These are phyloP conservation scores for Abscondita cerata DNA, from an alignment of 2,888 invertebrate species.

Conservation along the genomic window DNA sequence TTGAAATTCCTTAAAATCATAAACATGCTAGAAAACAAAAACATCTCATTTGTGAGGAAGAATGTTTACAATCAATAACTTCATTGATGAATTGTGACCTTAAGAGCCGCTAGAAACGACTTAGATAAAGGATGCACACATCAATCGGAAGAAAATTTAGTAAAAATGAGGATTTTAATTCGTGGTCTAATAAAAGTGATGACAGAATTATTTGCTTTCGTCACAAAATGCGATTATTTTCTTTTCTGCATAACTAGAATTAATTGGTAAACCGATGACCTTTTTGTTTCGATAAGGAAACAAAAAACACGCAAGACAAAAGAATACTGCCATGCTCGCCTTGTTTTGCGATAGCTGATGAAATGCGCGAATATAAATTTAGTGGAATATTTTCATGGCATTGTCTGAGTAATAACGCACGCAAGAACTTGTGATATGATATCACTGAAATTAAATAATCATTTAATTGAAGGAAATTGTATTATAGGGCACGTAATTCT, in stretches of 20 bases:
- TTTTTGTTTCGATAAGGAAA: not conserved
- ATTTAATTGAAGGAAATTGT: conserved; percentile 26
- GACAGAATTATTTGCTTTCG: not conserved
- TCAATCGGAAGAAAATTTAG: no score
- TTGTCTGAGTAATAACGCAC: conserved; percentile 7
- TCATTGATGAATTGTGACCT: no score
- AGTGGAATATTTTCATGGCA: conserved; percentile 3
- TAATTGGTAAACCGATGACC: conserved; percentile 6
- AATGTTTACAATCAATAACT: no score
- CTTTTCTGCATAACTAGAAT: not conserved
- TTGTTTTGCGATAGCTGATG: not conserved
- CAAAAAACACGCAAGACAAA: not conserved
- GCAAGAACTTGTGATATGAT: not conserved
- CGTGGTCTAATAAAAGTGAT: not conserved
- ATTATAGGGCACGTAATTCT: conserved; percentile 10
- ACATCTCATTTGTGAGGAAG: no score
- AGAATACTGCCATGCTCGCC: not conserved
- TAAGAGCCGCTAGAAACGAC: no score
- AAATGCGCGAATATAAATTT: not conserved
- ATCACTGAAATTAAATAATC: conserved; percentile 13
- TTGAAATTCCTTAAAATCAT: no score
- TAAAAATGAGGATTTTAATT: no score
- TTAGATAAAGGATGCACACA: no score
- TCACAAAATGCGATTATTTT: not conserved
- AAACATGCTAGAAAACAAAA: no score